Evolutionary conservation across 2,888 invertebrate genomes (phyloP), one percentile per base, ranked within the genome.

Genomic region (Xestobium rufovillosum): DNA sequence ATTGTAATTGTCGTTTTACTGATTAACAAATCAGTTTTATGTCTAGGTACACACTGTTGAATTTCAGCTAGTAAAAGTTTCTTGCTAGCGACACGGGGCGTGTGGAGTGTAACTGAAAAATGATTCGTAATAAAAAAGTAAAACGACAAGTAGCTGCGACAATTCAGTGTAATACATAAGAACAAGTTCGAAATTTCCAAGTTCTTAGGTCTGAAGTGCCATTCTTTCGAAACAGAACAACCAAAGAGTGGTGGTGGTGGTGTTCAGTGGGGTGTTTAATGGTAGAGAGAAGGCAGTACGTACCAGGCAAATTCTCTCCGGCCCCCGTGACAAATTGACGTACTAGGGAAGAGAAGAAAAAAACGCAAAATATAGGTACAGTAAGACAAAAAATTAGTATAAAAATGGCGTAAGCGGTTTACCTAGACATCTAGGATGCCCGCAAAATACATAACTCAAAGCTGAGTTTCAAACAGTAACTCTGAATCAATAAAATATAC

Each of bases 261-360:
- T 65, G 65, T 65, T 58, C 52, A 56, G 48, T 53, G 50, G 58
- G 59, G 64, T 65, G 61, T 62, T 52, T 34, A 28, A 63, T 57
- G 58, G 57, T 59, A 62, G 59, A 63, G 61, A 57, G 51, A 61
- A 59, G 60, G 49, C 56, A 59, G 66, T 67, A 67, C 66, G 63
- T 67, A 67, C 67, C 67, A 66, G 67, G 65, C 59, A 66, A 61
- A 66, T 66, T 67, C 60, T 66, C 66, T 65, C 66, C 67, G 61
- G 66, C 66, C 64, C 66, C 66, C 66, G 66, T 64, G 65, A 67
- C 67, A 66, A 65, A 67, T 63, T 67, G 67, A 66, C 67, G 67
- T 66, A 67, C 67, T 67, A 66, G 64, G 63, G 63, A 66, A 64
- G 61, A 66, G 63, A 66, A 66, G 63, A 65, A 55, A 57, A 65